Evolutionary conservation across 2,797 vertebrate species (phyloP).

Genomic region (Eutrigla gurnardus): DNA sequence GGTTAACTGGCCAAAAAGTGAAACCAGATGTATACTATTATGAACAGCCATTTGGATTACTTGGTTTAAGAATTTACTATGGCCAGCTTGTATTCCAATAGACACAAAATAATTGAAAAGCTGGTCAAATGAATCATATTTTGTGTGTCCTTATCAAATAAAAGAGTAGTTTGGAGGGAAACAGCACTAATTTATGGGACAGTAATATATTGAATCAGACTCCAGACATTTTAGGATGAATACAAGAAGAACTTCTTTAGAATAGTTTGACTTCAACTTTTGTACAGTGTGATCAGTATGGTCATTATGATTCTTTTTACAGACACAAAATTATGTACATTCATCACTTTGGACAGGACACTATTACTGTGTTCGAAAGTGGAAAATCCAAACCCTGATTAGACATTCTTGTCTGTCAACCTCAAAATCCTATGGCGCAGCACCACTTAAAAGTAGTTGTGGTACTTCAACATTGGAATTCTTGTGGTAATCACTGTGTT

Average conservation of each 20-base stretch:
- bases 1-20: constrained; percentile 52
- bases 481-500: constrained; percentile 64
- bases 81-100: constrained; percentile 29
- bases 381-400: constrained; percentile 57
- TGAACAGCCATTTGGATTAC: constrained; percentile 24
- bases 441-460: constrained; percentile 58
- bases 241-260: constrained; percentile 3
- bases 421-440: constrained; percentile 32
- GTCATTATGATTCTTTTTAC: constrained; percentile 31
- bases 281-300: constrained; percentile 10
- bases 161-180: not conserved
- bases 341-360: constrained; percentile 39
- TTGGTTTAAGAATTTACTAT: constrained; percentile 45
- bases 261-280: constrained; percentile 15
- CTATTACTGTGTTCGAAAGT: constrained; percentile 35
- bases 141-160: constrained; percentile 13
- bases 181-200: not conserved
- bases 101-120: constrained; percentile 31
- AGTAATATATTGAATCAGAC: not conserved
- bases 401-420: constrained; percentile 49
- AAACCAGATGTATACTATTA: constrained; percentile 64
- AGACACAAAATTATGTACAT: constrained; percentile 41
- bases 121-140: not conserved
- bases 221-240: not conserved
- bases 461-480: constrained; percentile 55